Evolutionary conservation across 2,797 vertebrate species (phyloP).

Genomic region (Neopelma chrysocephalum): DNA sequence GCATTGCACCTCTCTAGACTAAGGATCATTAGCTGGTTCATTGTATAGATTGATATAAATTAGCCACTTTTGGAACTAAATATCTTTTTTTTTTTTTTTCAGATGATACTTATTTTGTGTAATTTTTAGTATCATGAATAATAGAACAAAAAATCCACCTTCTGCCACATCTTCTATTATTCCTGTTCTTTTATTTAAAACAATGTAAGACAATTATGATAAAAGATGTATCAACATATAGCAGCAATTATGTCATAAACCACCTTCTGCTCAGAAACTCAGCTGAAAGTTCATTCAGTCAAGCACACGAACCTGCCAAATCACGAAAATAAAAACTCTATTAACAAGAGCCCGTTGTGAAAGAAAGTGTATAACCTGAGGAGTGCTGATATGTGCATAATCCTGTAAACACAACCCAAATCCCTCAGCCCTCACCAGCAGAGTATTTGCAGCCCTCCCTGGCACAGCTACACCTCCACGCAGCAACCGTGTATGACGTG

Average conservation of each 20-base stretch:
- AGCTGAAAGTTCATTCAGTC: constrained; percentile 73
- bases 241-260: constrained; percentile 75
- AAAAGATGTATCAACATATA: constrained; percentile 77
- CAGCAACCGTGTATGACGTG: rapidly evolving
- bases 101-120: constrained; percentile 73
- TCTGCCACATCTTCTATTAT: constrained; percentile 73
- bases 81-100: background rate
- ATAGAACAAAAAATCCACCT: constrained; percentile 69
- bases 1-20: constrained; percentile 56
- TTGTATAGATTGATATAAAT: constrained; percentile 74
- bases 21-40: constrained; percentile 72
- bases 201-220: constrained; percentile 75
- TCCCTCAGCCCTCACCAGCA: background rate
- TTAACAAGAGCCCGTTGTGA: constrained; percentile 23
- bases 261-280: constrained; percentile 72
- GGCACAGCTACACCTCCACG: background rate
- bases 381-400: background rate
- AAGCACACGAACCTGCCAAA: constrained; percentile 60
- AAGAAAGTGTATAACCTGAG: constrained; percentile 14
- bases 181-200: constrained; percentile 77
- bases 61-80: constrained; percentile 70
- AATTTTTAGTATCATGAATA: constrained; percentile 74
- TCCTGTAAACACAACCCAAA: background rate
- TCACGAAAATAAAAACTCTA: constrained; percentile 59
- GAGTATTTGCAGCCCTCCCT: background rate